phyloP scores from a whole-genome alignment of 2,113 vertebrate genomes.

The Phyllostomus discolor region DNA sequence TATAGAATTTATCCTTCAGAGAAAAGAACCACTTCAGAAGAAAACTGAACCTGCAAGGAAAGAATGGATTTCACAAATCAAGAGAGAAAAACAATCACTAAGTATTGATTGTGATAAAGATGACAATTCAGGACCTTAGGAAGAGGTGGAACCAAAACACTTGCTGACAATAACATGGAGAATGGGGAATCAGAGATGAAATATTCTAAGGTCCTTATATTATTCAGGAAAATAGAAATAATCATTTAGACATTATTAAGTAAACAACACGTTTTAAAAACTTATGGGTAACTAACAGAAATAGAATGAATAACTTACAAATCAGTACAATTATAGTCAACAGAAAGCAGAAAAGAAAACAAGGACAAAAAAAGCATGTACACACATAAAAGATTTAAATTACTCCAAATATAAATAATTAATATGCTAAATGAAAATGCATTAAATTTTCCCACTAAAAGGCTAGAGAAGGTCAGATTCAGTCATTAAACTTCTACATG shows the following conservation, averaged over 20 bases:
- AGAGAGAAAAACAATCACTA: not conserved
- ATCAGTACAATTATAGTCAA: not conserved
- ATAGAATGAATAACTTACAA: not conserved
- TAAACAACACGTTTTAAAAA: not conserved
- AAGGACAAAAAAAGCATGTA: not conserved
- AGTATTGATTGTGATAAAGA: not conserved
- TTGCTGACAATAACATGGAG: not conserved
- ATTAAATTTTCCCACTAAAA: conserved; percentile 2
- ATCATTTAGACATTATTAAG: not conserved
- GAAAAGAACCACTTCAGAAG: not conserved
- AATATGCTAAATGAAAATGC: not conserved
- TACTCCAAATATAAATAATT: not conserved
- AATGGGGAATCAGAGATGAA: not conserved
- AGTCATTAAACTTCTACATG: not conserved
- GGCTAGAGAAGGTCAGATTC: not conserved
- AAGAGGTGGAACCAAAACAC: not conserved
- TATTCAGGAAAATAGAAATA: not conserved
- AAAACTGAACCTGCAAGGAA: not conserved
- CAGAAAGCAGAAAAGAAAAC: not conserved
- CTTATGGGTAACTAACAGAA: not conserved
- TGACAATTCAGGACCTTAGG: not conserved
- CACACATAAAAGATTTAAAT: not conserved
- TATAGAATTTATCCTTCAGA: not conserved
- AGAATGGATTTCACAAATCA: not conserved
- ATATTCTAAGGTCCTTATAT: not conserved